These are phyloP conservation scores for Tetrapedia diversipes DNA, from an alignment of 2,888 invertebrate species.

Conservation along the genomic window DNA sequence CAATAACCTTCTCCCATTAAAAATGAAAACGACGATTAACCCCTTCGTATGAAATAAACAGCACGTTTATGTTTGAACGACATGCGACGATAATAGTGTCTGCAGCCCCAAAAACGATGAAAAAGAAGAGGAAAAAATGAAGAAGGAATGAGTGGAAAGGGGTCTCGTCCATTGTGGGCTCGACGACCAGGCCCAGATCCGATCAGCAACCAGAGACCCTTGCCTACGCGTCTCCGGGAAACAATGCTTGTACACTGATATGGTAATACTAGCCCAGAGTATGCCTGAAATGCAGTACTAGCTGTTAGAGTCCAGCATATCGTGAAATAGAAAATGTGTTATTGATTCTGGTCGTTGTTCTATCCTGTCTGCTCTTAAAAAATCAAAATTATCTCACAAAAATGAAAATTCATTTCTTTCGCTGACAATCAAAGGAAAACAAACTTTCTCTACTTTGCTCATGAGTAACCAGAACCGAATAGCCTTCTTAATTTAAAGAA, in stretches of 20 bases:
- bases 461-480: no score
- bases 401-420: no score
- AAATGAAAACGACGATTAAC: background rate
- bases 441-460: no score
- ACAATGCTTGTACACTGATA: slow-evolving; percentile 48
- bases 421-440: no score
- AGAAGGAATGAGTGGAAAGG: slow-evolving; percentile 11
- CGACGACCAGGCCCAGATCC: slow-evolving; percentile 23
- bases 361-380: no score
- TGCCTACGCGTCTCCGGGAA: slow-evolving; percentile 24
- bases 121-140: slow-evolving; percentile 2
- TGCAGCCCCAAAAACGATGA: slow-evolving; percentile 13
- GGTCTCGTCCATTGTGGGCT: slow-evolving; percentile 24
- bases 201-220: slow-evolving; percentile 44
- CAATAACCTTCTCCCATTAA: background rate
- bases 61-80: slow-evolving; percentile 67
- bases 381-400: no score
- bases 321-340: no score
- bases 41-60: no score
- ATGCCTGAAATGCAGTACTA: no score
- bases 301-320: no score
- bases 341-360: no score
- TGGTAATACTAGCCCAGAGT: slow-evolving; percentile 42
- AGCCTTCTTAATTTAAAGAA: no score
- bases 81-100: slow-evolving; percentile 70